phyloP scores from a whole-genome alignment of 2,113 vertebrate species.

The Pseudopodoces humilis region DNA sequence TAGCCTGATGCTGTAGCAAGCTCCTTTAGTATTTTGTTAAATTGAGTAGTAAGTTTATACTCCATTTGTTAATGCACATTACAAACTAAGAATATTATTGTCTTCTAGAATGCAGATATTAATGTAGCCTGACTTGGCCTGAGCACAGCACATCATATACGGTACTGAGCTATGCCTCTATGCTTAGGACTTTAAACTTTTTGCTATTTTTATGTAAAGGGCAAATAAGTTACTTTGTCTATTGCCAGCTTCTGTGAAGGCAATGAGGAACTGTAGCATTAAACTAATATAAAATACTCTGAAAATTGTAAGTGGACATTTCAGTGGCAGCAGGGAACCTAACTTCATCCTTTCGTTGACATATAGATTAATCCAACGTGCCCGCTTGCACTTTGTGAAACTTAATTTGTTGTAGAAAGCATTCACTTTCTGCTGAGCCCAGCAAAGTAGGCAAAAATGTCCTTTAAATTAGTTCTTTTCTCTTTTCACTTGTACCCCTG shows the following conservation, averaged over 20 bases:
- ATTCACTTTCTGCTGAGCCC: not conserved
- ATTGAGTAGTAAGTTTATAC: constrained; percentile 24
- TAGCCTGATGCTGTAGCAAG: not conserved
- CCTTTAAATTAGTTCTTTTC: constrained; percentile 16
- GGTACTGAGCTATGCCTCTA: not conserved
- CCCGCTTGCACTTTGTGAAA: not conserved
- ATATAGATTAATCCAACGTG: not conserved
- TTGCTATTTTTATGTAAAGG: not conserved
- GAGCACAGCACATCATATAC: not conserved
- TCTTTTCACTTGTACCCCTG: not conserved
- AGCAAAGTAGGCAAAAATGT: not conserved
- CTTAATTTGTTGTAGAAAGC: not conserved
- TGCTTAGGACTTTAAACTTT: not conserved
- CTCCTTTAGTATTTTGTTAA: constrained; percentile 38
- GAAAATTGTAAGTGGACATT: not conserved
- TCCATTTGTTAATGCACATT: constrained; percentile 16
- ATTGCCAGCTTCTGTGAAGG: not conserved
- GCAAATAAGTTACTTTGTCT: not conserved
- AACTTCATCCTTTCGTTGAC: not conserved
- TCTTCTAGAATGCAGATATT: not conserved
- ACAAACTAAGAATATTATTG: not conserved
- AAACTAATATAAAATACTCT: not conserved
- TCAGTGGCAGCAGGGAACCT: not conserved
- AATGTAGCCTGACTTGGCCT: not conserved
- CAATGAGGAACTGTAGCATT: not conserved